Base-by-base conservation (phyloP, 2,113 vertebrate genomes). In the Psilopogon haemacephalus region DNA sequence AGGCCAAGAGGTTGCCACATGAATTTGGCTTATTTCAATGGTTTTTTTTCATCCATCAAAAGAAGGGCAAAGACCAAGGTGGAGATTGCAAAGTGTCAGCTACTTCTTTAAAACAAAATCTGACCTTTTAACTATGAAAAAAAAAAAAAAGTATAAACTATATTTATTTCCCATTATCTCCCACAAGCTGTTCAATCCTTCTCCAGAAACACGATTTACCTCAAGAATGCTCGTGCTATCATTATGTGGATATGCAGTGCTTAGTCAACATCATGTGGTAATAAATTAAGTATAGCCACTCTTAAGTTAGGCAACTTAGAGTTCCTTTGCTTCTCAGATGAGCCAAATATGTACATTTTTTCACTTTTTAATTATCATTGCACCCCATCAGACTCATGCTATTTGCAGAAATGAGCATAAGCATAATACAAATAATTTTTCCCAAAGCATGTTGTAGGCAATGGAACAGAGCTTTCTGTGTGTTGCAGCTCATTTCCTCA, bases 291-390 rank as follows among this genome's bases (percentile, higher is more conserved):
- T 23, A 32, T 12, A 38, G 2, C 5, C 24, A n/a, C 15, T 67
- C 83, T 52, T 40, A 46, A 59, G 33, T 5, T 35, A 12, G 6
- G 2, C 5, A 77, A 26, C 86, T 84, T 55, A 77, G 52, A 55
- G 19, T 59, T 55, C 4, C 5, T 80, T 54, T 60, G 5, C 16
- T 70, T 90, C 65, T 90, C 56, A 80, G 21, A 76, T 62, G 2
- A 90, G 13, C 33, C 24, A 90, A 40, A 50, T 24, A 83, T 14
- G 64, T 74, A 84, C n/a, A 23, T 32, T 80, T 77, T 5, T 77
- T 95, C 21, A 5, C 37, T 92, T 84, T 90, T 77, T 88, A 80
- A 88, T 90, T 93, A 63, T 67, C 60, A 32, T 10, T 64, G 8
- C 55, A 59, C 2, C 42, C 82, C 79, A 46, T 73, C 14, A 8